These are phyloP conservation scores for Caenorhabditis sinica DNA, from an alignment of 2,888 invertebrate genomes.

Conservation along the genomic window DNA sequence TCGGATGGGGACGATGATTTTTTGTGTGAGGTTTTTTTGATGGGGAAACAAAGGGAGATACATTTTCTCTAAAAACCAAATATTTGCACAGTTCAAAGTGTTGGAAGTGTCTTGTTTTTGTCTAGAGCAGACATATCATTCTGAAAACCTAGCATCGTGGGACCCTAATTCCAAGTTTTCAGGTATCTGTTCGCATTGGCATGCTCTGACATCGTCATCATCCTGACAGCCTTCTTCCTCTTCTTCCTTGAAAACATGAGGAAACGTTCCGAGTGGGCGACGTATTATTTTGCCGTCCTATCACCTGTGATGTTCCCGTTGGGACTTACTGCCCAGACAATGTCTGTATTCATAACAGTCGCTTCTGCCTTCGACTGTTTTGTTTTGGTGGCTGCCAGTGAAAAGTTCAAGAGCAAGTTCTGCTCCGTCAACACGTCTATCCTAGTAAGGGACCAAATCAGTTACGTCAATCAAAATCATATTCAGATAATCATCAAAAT, in stretches of 20 bases:
- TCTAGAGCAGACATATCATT: neutral
- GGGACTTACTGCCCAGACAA: conserved; percentile 75
- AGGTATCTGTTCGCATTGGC: conserved; percentile 81
- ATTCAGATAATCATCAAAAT: conserved; percentile 58
- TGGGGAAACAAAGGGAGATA: conserved; percentile 5
- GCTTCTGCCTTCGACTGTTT: conserved; percentile 81
- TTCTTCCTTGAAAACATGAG: conserved; percentile 82
- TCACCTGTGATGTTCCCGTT: conserved; percentile 81
- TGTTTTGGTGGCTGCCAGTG: conserved; percentile 75
- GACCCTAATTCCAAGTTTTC: neutral
- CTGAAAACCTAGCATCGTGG: neutral
- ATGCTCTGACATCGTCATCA: conserved; percentile 77
- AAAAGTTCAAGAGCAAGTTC: conserved; percentile 72
- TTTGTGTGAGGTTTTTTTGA: neutral
- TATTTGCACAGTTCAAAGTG: conserved; percentile 44
- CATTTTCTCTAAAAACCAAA: conserved; percentile 25
- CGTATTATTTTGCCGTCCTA: conserved; percentile 77
- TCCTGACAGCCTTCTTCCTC: conserved; percentile 81
- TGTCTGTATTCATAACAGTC: conserved; percentile 80
- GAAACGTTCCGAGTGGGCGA: conserved; percentile 75
- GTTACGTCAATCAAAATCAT: neutral
- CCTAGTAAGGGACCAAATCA: conserved; percentile 51
- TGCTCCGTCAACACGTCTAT: conserved; percentile 76
- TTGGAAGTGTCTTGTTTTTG: conserved; percentile 34
- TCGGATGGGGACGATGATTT: neutral